Base-by-base conservation (phyloP, 1,140 invertebrate species). In the Brachionus angularis region DNA sequence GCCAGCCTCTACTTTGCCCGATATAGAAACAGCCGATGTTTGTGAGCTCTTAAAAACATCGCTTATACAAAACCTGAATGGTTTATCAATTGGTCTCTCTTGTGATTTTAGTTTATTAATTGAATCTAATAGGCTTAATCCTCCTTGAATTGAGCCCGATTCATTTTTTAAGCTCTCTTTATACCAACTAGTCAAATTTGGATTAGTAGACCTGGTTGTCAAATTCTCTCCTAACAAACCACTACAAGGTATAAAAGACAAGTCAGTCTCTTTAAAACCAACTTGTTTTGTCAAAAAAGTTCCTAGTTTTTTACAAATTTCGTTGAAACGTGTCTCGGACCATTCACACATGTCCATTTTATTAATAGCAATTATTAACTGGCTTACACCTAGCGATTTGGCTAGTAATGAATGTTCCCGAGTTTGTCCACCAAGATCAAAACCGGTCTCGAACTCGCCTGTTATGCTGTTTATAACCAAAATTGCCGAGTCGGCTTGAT, bases 401-500 rank as follows among this genome's bases (percentile, higher is more conserved):
- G 96, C 88, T 4, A 99, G 83, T 12, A 98, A 81, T 16, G 95
- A 91, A 85, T 99, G 96, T 82, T 99, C 96, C 61, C 94, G 83
- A 0, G 96, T 99, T 83, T 98, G 96, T 27, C 96, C 96, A 14
- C 95, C 95, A 73, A 88, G 86, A 76, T 97, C 93, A 82, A 98
- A 98, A 3, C 96, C 96, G 55, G 93, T 95, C 83, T 98, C 96
- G 83, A 99, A 99, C 83, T 98, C 96, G 16, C 96, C 96, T 77
- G 88, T 86, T 0, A 85, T 85, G 1, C 94, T 91, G 85, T 98
- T 94, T 1, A 98, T 90, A 0, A 98, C 96, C 14, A 98, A 83
- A 39, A 98, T 83, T 31, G 93, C 93, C 5, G 93, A 93, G 84
- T 99, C 96, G 27, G 96, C 95, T 82, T 97, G 93, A 10, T 92